Conservation (phyloP, 1,140 invertebrate species). For the Sycophila sp. region DNA sequence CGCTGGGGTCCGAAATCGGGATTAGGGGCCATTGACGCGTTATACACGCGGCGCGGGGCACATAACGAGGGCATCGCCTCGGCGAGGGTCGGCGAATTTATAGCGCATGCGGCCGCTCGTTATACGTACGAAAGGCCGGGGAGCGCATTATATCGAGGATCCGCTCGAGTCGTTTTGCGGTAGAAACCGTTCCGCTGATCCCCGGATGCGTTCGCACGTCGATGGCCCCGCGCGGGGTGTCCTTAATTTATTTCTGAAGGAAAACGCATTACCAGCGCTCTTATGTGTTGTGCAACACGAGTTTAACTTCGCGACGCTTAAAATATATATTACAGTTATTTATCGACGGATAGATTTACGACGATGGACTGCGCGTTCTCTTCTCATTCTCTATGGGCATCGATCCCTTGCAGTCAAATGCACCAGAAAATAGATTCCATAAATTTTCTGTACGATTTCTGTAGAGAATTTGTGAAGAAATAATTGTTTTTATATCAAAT, state of each 20-base stretch:
- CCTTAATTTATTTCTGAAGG: conserved; percentile 30
- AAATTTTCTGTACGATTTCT: too few species aligned
- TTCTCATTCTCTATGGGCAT: too few species aligned
- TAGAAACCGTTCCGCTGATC: neutral
- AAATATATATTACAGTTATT: too few species aligned
- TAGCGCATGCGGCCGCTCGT: neutral
- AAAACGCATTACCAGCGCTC: conserved; percentile 23
- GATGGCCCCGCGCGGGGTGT: neutral
- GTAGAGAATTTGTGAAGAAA: too few species aligned
- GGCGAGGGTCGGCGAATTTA: conserved; percentile 14
- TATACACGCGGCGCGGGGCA: neutral
- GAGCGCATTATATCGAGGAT: conserved; percentile 22
- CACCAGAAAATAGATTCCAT: too few species aligned
- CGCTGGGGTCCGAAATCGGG: conserved; percentile 6
- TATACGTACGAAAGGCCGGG: neutral
- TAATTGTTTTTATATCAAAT: too few species aligned
- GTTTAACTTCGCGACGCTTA: too few species aligned
- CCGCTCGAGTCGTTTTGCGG: conserved; percentile 26
- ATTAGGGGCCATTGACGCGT: conserved; percentile 27
- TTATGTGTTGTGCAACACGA: too few species aligned
- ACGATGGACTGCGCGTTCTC: too few species aligned
- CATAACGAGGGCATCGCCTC: neutral
- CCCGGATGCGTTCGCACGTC: neutral
- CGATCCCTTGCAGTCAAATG: too few species aligned
- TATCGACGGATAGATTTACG: too few species aligned